Evolutionary conservation across 1,140 invertebrate species (phyloP), one percentile per base, ranked within the genome.

Genomic region (Periplaneta americana): DNA sequence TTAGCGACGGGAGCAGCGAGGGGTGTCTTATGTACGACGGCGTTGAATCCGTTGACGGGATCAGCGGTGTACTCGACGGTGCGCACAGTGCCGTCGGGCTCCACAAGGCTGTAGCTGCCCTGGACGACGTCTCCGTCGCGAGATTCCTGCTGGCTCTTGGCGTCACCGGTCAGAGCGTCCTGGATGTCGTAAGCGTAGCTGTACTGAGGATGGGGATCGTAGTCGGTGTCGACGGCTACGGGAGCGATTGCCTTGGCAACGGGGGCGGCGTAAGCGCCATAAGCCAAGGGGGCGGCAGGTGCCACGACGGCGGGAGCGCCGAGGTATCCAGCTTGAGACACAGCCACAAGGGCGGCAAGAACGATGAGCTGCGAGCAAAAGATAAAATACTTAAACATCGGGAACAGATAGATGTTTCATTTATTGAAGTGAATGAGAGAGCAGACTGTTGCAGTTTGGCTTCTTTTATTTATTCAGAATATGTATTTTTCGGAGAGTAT

Each of bases 51-150:
- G 84, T 91, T 91, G 82, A 91, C 86, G 34, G 85, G 83, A 79
- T 86, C 85, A 76, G 91, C 91, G 81, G 88, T 88, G 87, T 92
- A 92, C 82, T 89, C 89, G 78, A 91, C 91, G 82, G 87, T 90
- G 82, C 91, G 89, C 34, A 87, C 87, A 76, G 89, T 90, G 83
- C 91, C 91, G 83, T 92, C 91, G 75, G 91, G 87, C 81, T 91
- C 91, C 80, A 91, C 86, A 75, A 91, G 85, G 18, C 89, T 90
- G 88, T 91, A 91, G 82, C 89, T 89, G 6, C 91, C 91, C 79
- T 89, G 88, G 18, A 91, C 91, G 35, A 90, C 80, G 83, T 91
- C 91, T 6, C 90, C 90, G 76, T 90, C 87, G 0, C 90, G 88
- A 39, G 85, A 87, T 82, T 91, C 91, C 66, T 90, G 87, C 82